Percentiles rank a stretch among this genome's conserved stretches.
Conservation (phyloP, 2,113 vertebrate species). For the Sminthopsis crassicaudata region DNA sequence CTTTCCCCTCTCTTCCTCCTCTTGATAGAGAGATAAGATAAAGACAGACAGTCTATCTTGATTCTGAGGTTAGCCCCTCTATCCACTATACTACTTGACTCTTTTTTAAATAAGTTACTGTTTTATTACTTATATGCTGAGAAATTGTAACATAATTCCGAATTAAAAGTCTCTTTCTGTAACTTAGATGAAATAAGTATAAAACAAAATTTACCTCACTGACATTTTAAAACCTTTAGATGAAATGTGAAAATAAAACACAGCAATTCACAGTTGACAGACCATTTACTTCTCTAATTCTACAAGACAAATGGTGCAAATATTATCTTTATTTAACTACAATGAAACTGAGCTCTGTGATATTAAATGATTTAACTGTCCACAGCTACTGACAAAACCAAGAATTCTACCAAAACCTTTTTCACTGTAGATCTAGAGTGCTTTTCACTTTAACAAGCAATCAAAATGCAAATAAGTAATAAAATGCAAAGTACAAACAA, state of each 20-base stretch:
- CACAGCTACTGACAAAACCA: background rate
- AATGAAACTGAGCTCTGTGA: background rate
- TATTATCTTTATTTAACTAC: background rate
- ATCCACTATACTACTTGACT: background rate
- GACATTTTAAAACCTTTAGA: background rate
- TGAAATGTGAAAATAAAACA: constrained; percentile 8
- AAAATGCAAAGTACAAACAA: background rate
- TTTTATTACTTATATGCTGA: constrained; percentile 23
- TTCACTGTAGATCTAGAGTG: background rate
- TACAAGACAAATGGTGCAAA: background rate
- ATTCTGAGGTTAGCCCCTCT: background rate
- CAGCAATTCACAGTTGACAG: background rate
- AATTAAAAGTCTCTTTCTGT: constrained; percentile 2
- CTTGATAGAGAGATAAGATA: too few species aligned
- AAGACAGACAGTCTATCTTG: background rate
- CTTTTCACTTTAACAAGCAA: background rate
- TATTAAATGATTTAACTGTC: background rate
- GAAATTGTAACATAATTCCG: background rate
- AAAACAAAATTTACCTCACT: constrained; percentile 17
- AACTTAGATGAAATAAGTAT: background rate
- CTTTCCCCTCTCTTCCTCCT: too few species aligned
- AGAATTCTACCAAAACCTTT: background rate
- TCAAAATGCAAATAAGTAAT: background rate
- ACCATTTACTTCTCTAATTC: background rate
- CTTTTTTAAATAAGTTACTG: background rate